Base-by-base conservation (phyloP, 92 coral and sea anemone genomes). In the Phymanthus crucifer region DNA sequence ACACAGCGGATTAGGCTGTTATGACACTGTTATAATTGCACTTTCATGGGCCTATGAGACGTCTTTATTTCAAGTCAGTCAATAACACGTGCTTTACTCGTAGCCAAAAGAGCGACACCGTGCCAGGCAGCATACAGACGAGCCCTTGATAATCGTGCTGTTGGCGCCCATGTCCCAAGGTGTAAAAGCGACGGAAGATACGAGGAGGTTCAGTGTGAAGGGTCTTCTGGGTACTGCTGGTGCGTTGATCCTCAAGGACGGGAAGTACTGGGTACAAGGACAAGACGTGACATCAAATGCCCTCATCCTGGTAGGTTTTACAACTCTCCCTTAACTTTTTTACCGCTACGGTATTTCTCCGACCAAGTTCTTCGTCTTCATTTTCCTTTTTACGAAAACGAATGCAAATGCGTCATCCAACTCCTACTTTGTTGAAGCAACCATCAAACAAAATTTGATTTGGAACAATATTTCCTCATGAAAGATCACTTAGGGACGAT, bases 191-290 rank as follows among this genome's bases (percentile, higher is more conserved):
- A 87, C 61, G 91, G 91, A 31, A 54, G 91, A 34, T 87, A 78
- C 74, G 91, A 87, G 47, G 87, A 87, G 58, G 80, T 87, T 21
- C 91, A 87, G 66, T 87, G 91, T 32, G 82, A 83, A 40, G 85
- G 84, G 0, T 50, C 79, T 9, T 27, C 84, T 58, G 64, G 78
- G 10, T 68, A 78, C 78, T 87, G 91, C 32, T 87, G 91, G 91
- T 87, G 91, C 61, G 91, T 83, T 36, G 85, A 87, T 58, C 24
- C 40, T 37, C 73, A 79, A 38, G 91, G 91, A 73, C 81, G 47
- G 34, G 91, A 83, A 40, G 12, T 83, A 64, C 81, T 45, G 61
- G 90, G 90, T 14, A 83, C 90, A 24, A 74, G 81, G 38, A 82
- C 86, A 52, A 34, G 68, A 68, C 73, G 66, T 10, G 16, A 6